Percentiles rank a stretch among this genome's conserved stretches.
These are phyloP conservation scores for Liasis olivaceus DNA, from an alignment of 2,797 vertebrate species.

Conservation along the genomic window DNA sequence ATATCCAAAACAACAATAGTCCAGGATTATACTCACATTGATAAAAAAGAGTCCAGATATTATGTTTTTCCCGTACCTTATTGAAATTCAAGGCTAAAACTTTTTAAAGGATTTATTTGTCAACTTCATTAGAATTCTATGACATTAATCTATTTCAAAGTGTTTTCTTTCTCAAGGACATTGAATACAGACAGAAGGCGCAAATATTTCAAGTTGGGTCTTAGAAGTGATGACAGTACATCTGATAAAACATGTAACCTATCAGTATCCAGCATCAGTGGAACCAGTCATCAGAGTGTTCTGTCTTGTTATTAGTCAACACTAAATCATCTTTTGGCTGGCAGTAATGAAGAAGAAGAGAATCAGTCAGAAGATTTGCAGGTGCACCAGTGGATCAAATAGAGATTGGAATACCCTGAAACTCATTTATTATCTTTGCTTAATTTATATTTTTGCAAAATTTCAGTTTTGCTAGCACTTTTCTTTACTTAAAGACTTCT, in stretches of 20 bases:
- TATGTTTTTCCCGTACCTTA: not conserved
- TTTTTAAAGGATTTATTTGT: not conserved
- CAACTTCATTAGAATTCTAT: not conserved
- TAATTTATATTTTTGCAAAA: not conserved
- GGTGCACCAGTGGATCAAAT: not conserved
- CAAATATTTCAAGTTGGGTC: not conserved
- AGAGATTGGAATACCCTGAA: not conserved
- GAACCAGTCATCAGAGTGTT: not conserved
- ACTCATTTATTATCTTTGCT: not conserved
- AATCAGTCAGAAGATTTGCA: not conserved
- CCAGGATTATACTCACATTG: not conserved
- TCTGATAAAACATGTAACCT: not conserved
- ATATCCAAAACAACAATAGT: not conserved
- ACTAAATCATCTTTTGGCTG: not conserved
- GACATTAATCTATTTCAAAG: not conserved
- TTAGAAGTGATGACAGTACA: not conserved
- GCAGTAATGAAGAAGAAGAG: not conserved
- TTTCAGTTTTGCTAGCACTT: not conserved
- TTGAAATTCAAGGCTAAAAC: not conserved
- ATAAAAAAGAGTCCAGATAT: not conserved
- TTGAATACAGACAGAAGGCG: not conserved
- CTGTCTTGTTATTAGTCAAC: not conserved
- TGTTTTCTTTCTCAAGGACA: not conserved
- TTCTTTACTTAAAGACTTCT: not conserved
- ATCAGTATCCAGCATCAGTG: not conserved